These are phyloP conservation scores for Dione juno DNA, from an alignment of 2,888 invertebrate species.

Conservation along the genomic window DNA sequence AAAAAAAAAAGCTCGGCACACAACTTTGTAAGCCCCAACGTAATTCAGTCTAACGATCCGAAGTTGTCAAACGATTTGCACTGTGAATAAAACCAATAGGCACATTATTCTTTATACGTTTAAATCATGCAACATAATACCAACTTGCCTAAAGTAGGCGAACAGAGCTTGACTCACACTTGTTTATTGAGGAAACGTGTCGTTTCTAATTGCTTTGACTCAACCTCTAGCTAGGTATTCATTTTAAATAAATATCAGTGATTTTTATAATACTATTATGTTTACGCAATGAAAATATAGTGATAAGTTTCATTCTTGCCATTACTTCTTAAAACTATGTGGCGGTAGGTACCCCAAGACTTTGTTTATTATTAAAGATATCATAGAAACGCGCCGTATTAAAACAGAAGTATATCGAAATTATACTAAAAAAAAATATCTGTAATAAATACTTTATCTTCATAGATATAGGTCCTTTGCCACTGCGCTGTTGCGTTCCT, in stretches of 20 bases:
- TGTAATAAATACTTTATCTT: too few relatives aligned
- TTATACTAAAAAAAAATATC: too few relatives aligned
- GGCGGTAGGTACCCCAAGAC: too few relatives aligned
- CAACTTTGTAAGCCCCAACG: not conserved
- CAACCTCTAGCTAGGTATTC: conserved; percentile 8
- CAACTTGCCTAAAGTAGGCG: conserved; percentile 33
- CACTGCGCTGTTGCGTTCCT: too few relatives aligned
- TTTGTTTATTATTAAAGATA: too few relatives aligned
- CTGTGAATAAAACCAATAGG: not conserved
- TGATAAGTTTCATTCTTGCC: too few relatives aligned
- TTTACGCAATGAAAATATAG: too few relatives aligned
- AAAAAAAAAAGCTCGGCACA: not conserved
- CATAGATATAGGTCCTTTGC: too few relatives aligned
- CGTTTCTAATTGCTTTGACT: conserved; percentile 27
- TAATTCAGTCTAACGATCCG: not conserved
- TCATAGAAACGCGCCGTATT: too few relatives aligned
- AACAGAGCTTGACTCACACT: conserved; percentile 23
- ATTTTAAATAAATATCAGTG: not conserved
- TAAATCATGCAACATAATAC: conserved; percentile 27
- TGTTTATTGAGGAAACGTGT: conserved; percentile 30
- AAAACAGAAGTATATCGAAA: too few relatives aligned
- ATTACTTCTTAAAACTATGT: too few relatives aligned
- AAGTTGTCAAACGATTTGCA: conserved; percentile 18
- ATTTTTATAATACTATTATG: not conserved
- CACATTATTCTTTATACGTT: conserved; percentile 20